Base-by-base conservation (phyloP, 2,113 vertebrate species). In the Ceyx cyanopectus region DNA sequence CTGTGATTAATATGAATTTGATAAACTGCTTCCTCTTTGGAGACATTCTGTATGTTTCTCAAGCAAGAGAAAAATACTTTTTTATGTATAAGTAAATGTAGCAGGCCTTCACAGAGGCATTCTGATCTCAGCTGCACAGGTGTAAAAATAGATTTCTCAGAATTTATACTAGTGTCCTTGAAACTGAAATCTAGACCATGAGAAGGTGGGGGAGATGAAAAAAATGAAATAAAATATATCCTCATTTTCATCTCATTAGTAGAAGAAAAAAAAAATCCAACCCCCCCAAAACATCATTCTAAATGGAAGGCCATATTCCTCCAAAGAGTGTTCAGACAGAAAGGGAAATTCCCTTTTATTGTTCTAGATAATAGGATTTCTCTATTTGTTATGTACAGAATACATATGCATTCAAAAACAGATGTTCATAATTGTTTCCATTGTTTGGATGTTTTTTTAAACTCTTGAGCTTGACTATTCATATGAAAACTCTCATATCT, bases 1-100 rank as follows among this genome's bases (percentile, higher is more conserved):
- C 93, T 84, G 48, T 96, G 97, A 97, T 97, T 97, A 97, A 97
- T 89, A 96, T 23, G 93, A 91, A 93, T 95, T 94, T 97, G 97
- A 97, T 95, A 95, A 97, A 97, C 97, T 96, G 87, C 93, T 97
- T 98, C 97, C 97, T 97, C 95, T 97, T 97, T 96, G 95, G 93
- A 96, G 97, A 92, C 81, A 84, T 92, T 91, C 83, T 95, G 43
- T 68, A 75, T 85, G 90, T 90, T 94, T 95, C 83, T 90, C 51
- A 85, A 95, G 96, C 91, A 94, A 85, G 94, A 93, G 74, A 94
- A 95, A 91, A 90, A 92, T 92, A 95, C 87, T 95, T 93, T 85
- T 84, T 85, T 88, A 94, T 91, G 68, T 78, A 40, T 81, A 92
- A 91, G 87, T 94, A 97, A 96, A 95, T 94, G 89, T 9, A 91